Base-by-base conservation (phyloP, 2,797 vertebrate genomes). In the Nasua narica region DNA sequence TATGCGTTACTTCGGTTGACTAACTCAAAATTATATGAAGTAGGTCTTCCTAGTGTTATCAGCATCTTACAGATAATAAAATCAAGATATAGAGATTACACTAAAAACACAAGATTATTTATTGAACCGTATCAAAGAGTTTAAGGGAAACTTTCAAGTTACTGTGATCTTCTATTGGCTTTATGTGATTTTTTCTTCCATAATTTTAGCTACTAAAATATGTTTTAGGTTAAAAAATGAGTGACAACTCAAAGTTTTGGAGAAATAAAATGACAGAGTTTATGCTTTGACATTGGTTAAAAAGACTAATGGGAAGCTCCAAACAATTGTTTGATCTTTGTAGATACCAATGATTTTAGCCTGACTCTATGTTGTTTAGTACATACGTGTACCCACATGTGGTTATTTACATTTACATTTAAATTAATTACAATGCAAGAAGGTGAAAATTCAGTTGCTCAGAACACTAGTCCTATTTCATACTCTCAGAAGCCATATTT, bases 1-100 rank as follows among this genome's bases (percentile, higher is more conserved):
- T 50, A 95, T 78, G 52, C 32, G 3, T 67, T 74, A 81, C 84
- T 97, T 84, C 76, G 69, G 83, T 14, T 94, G 91, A 76, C 69
- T 97, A 94, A 94, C 84, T 92, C 62, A 83, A 77, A 97, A 95
- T 87, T 69, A 72, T 81, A 11, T 90, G 85, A 85, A 92, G 35
- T 83, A 76, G 46, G 50, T 86, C 76, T 91, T 60, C 67, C n/a
- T 72, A 25, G 27, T 78, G 52, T 78, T 90, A 93, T 90, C 27
- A 88, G 46, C 29, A 85, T 65, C 11, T 76, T 50, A 69, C 48
- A 90, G 91, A 77, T 52, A 96, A 95, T 96, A 94, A 96, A 97
- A 96, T 69, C 46, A 76, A 84, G 79, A 84, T 58, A 32, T 6
- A 87, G 32, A 46, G n/a, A 78, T 85, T 58, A 52, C 4, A 67